Evolutionary conservation across 1,140 invertebrate species (phyloP).

Genomic region (Leptopilina boulardi): DNA sequence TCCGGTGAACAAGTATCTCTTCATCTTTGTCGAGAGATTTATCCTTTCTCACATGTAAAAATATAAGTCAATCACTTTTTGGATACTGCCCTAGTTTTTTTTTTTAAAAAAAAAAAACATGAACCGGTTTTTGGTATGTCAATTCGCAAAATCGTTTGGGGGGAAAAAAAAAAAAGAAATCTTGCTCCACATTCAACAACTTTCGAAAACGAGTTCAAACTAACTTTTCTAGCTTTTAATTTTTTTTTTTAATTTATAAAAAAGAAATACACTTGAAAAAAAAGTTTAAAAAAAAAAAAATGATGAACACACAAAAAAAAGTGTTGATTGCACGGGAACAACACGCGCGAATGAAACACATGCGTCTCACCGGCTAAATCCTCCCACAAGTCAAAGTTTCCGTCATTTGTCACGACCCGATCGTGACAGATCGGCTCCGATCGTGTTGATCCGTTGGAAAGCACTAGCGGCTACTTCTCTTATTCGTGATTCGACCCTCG

Average conservation of each 20-base stretch:
- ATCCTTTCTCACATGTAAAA: neutral
- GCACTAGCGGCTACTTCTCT: neutral
- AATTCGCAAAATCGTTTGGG: too few species aligned
- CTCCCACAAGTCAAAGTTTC: slow-evolving; percentile 7
- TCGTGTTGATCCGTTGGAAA: slow-evolving; percentile 17
- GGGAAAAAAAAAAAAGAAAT: neutral
- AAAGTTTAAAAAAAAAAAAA: neutral
- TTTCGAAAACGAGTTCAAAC: neutral
- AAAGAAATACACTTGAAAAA: too few species aligned
- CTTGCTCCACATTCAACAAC: neutral
- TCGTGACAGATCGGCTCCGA: slow-evolving; percentile 30
- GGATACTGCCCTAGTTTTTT: neutral
- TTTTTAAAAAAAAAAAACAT: too few species aligned
- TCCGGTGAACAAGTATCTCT: slow-evolving; percentile 58
- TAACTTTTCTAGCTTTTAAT: neutral
- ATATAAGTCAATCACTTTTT: neutral
- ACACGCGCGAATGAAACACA: slow-evolving; percentile 31
- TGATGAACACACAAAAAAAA: neutral
- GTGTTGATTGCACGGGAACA: slow-evolving; percentile 12
- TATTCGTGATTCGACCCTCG: slow-evolving; percentile 18
- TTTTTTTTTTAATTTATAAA: too few species aligned
- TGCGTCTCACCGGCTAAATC: slow-evolving; percentile 22
- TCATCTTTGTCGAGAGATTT: slow-evolving; percentile 55
- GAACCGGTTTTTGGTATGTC: neutral
- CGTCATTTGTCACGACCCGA: slow-evolving; percentile 18